These are phyloP conservation scores for Vulpes vulpes DNA, from an alignment of 2,113 vertebrate genomes.

Conservation along the genomic window DNA sequence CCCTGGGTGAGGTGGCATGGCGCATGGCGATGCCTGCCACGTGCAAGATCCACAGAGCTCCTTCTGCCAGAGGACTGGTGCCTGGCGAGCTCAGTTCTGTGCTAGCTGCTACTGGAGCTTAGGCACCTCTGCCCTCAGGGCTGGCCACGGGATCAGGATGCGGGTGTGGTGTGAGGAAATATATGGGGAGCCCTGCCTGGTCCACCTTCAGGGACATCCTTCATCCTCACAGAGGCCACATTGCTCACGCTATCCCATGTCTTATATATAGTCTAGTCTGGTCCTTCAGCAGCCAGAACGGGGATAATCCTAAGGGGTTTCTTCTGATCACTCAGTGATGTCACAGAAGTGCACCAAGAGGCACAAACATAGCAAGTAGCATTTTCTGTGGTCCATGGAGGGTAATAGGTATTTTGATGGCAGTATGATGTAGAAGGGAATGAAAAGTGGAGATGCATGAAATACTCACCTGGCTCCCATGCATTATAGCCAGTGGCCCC, in stretches of 20 bases:
- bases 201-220: rapidly evolving
- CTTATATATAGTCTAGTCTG: not conserved
- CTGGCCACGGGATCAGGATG: rapidly evolving
- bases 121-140: not conserved
- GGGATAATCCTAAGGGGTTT: not conserved
- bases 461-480: not conserved
- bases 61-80: not conserved
- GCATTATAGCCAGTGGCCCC: too few relatives aligned
- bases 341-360: not conserved
- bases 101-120: not conserved
- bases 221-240: not conserved
- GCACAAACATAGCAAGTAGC: rapidly evolving
- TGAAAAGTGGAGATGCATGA: not conserved
- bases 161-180: too few relatives aligned
- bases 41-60: rapidly evolving
- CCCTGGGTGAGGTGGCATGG: not conserved
- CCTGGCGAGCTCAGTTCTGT: rapidly evolving
- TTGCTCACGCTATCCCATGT: rapidly evolving
- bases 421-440: rapidly evolving
- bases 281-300: not conserved
- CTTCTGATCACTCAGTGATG: rapidly evolving
- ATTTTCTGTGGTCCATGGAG: not conserved
- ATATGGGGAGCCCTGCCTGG: not conserved
- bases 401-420: not conserved
- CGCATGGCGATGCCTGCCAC: not conserved